Evolutionary conservation across 2,797 vertebrate species (phyloP).

Genomic region (Onychomys arenicola): DNA sequence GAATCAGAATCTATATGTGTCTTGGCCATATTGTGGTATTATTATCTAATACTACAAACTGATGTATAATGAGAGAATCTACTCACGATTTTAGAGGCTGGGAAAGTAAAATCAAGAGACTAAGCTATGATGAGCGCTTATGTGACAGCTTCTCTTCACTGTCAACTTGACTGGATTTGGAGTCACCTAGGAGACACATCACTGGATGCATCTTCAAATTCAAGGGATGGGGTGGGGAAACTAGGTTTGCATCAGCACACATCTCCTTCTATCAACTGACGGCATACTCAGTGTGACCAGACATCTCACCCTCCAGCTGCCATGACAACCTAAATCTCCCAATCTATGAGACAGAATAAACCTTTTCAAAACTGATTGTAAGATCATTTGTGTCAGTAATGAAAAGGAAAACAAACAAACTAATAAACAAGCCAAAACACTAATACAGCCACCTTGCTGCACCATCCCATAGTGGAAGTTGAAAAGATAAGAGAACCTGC

Average conservation of each 20-base stretch:
- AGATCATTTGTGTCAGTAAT: background rate
- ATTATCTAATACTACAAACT: background rate
- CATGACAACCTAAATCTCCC: background rate
- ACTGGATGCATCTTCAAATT: background rate
- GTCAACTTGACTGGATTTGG: background rate
- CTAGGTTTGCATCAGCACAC: too few species aligned
- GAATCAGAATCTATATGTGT: background rate
- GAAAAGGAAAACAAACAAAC: background rate
- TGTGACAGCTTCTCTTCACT: background rate
- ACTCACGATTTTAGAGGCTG: background rate
- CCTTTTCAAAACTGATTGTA: background rate
- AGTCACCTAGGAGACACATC: background rate
- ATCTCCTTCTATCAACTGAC: background rate
- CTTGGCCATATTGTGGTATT: background rate
- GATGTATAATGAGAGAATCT: background rate
- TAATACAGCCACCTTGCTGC: background rate
- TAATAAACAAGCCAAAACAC: background rate
- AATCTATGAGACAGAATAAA: background rate
- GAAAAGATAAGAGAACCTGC: background rate
- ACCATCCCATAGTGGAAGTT: background rate
- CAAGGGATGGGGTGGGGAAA: too few species aligned
- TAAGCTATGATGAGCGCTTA: background rate
- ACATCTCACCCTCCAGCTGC: background rate
- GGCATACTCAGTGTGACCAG: background rate
- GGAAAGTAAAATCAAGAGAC: background rate